Conservation (phyloP, 2,888 invertebrate genomes). For the Oligia strigilis region DNA sequence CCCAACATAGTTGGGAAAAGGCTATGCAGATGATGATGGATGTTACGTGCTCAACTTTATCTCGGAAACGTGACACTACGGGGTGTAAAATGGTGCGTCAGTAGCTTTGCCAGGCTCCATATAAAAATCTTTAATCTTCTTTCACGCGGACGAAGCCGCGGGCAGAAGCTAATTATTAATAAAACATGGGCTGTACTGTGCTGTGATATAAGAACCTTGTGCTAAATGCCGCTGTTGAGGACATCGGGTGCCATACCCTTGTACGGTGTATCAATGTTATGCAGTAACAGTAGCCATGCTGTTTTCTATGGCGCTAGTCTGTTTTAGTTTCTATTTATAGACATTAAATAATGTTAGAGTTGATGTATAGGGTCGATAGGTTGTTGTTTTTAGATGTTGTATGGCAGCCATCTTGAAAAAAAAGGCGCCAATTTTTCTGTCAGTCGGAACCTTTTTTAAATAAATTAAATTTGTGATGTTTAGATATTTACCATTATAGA, state of each 20-base stretch:
- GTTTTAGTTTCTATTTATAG: slow-evolving; percentile 37
- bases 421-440: too few relatives aligned
- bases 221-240: slow-evolving; percentile 51
- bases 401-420: too few relatives aligned
- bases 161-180: background rate
- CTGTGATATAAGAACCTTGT: slow-evolving; percentile 33
- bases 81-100: background rate
- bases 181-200: background rate
- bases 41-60: too few relatives aligned
- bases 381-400: too few relatives aligned
- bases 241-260: slow-evolving; percentile 47
- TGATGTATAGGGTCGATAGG: too few relatives aligned
- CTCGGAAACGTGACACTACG: too few relatives aligned
- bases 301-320: slow-evolving; percentile 32
- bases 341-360: background rate
- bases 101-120: background rate
- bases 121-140: background rate
- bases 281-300: slow-evolving; percentile 17
- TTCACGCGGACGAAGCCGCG: background rate
- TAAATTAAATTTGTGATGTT: too few relatives aligned
- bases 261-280: slow-evolving; percentile 52
- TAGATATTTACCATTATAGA: too few relatives aligned
- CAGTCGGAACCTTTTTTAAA: too few relatives aligned
- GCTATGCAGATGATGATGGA: too few relatives aligned
- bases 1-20: too few relatives aligned